These are phyloP conservation scores for Xyrichtys novacula DNA, from an alignment of 2,797 vertebrate genomes.

Conservation along the genomic window DNA sequence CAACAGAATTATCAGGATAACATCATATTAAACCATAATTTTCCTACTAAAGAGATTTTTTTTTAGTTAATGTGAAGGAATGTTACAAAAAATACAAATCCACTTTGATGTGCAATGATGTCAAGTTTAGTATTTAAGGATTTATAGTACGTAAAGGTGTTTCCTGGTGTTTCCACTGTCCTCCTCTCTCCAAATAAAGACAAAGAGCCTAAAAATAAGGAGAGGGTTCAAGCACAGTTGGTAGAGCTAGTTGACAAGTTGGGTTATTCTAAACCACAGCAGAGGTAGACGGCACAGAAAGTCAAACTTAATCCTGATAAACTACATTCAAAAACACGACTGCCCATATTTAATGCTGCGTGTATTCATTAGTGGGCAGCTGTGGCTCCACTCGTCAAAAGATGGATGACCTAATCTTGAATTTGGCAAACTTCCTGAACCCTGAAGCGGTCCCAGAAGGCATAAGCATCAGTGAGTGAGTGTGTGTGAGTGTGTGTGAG, in stretches of 20 bases:
- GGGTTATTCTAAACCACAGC: neutral
- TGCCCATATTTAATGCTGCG: neutral
- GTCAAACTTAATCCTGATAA: neutral
- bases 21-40: too few species aligned
- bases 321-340: neutral
- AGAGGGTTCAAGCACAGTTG: neutral
- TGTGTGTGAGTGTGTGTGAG: neutral
- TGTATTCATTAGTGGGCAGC: neutral
- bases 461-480: neutral
- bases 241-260: neutral
- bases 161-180: too few species aligned
- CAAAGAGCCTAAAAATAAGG: too few species aligned
- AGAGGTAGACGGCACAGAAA: neutral
- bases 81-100: too few species aligned
- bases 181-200: too few species aligned
- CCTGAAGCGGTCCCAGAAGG: neutral
- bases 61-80: too few species aligned
- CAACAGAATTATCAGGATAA: too few species aligned
- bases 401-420: neutral
- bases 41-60: too few species aligned
- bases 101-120: too few species aligned
- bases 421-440: constrained; percentile 1
- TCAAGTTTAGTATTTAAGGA: too few species aligned
- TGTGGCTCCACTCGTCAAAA: neutral
- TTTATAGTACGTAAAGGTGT: too few species aligned